These are phyloP conservation scores for Tipula vernalis DNA, from an alignment of 2,888 invertebrate genomes.

Conservation along the genomic window DNA sequence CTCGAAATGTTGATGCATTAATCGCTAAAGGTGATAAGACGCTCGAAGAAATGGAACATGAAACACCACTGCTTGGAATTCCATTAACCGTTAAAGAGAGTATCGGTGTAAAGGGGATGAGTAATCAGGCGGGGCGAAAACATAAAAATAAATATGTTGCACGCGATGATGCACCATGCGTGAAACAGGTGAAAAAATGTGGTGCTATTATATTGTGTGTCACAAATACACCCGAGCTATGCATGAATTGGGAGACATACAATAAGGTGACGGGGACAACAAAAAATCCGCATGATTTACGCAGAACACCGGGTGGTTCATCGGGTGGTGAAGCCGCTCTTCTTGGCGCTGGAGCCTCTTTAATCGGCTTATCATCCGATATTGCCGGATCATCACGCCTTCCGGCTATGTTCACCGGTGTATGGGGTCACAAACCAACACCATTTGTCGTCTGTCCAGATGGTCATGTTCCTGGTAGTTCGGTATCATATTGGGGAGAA, in stretches of 20 bases:
- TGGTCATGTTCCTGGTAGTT: constrained; percentile 55
- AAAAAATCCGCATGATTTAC: constrained; percentile 76
- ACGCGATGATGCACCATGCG: constrained; percentile 58
- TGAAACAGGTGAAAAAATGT: constrained; percentile 54
- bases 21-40: constrained; percentile 43
- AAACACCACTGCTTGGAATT: constrained; percentile 67
- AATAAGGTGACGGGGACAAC: constrained; percentile 81
- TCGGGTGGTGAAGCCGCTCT: constrained; percentile 78
- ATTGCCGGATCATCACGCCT: constrained; percentile 81
- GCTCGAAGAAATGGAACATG: constrained; percentile 47
- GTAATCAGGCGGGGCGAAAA: constrained; percentile 59
- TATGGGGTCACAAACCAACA: constrained; percentile 87
- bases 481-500: constrained; percentile 45
- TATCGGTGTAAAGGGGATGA: constrained; percentile 64
- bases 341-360: constrained; percentile 64
- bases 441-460: constrained; percentile 49
- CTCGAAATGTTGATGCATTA: constrained; percentile 55
- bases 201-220: constrained; percentile 78
- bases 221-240: constrained; percentile 83
- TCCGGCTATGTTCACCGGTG: constrained; percentile 82
- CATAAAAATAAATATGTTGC: constrained; percentile 47
- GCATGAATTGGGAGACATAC: constrained; percentile 82
- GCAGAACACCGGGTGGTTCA: constrained; percentile 73
- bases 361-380: constrained; percentile 77
- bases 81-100: constrained; percentile 80